A percentile compares a stretch with the other conserved stretches of the same genome.
phyloP scores from a whole-genome alignment of 30 jellyfish, hydroid and myxozoan species.

The Catostylus mosaicus region DNA sequence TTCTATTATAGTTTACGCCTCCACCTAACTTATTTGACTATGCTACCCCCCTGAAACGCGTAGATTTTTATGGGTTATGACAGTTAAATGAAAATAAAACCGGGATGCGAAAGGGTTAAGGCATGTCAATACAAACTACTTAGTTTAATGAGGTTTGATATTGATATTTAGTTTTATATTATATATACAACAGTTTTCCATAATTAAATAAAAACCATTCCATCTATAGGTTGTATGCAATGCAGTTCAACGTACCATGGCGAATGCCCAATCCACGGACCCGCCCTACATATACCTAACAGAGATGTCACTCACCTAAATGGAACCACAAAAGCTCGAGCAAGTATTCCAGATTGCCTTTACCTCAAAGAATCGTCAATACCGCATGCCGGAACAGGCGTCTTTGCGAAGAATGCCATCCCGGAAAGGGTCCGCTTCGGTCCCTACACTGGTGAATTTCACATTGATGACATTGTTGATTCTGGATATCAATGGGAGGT shows the following conservation, averaged over 20 bases:
- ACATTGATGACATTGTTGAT: conserved; percentile 69
- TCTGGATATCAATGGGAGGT: conserved; percentile 97
- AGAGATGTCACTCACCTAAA: background rate
- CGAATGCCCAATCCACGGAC: conserved; percentile 92
- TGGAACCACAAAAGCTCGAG: conserved; percentile 34
- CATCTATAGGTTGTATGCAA: conserved; percentile 65
- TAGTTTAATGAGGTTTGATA: no score
- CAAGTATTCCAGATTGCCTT: conserved; percentile 81
- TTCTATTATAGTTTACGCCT: no score
- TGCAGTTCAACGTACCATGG: conserved; percentile 77
- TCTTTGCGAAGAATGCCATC: conserved; percentile 65
- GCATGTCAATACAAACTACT: background rate
- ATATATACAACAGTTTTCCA: background rate
- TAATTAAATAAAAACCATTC: background rate
- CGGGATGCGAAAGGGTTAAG: no score
- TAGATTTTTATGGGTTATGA: no score
- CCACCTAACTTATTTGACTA: no score
- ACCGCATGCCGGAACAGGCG: conserved; percentile 94
- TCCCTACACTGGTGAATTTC: conserved; percentile 81
- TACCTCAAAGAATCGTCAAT: conserved; percentile 67
- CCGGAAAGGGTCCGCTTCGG: conserved; percentile 81
- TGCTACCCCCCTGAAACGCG: no score
- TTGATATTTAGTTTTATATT: no score
- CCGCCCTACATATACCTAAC: conserved; percentile 44
- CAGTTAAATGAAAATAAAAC: no score